phyloP scores from a whole-genome alignment of 1,140 invertebrate genomes.

The Magallana gigas region DNA sequence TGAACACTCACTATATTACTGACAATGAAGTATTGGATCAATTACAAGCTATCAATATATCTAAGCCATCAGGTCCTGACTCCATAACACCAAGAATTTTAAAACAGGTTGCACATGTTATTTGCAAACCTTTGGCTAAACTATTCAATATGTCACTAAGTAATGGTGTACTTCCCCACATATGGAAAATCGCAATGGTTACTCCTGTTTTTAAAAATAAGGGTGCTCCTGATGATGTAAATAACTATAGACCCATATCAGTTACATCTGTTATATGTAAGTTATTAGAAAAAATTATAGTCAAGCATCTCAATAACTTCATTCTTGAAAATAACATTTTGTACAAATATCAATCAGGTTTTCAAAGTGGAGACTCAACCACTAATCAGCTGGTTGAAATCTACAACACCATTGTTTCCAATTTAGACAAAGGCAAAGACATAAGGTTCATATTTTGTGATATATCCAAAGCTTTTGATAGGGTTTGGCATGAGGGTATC shows the following conservation, averaged over 20 bases:
- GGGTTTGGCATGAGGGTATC: conserved; percentile 48
- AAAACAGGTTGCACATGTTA: too few species aligned
- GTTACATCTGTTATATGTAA: background rate
- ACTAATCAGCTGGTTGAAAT: conserved; percentile 32
- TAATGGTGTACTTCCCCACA: too few species aligned
- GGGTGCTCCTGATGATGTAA: too few species aligned
- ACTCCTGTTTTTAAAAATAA: too few species aligned
- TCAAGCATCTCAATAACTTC: background rate
- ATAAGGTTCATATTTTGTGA: conserved; percentile 45
- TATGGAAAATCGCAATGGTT: too few species aligned
- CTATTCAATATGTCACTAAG: too few species aligned
- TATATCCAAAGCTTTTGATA: conserved; percentile 56
- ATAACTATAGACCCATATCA: background rate
- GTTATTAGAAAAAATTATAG: background rate
- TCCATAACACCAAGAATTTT: too few species aligned
- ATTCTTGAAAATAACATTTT: background rate
- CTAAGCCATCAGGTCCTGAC: too few species aligned
- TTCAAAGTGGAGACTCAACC: background rate
- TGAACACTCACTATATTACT: too few species aligned
- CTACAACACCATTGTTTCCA: conserved; percentile 24
- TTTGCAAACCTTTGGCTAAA: too few species aligned
- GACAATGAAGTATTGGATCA: too few species aligned
- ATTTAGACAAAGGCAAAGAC: conserved; percentile 20
- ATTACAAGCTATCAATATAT: too few species aligned
- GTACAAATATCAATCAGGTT: background rate